Percentiles rank a stretch among this genome's conserved stretches.
Conservation (phyloP, 2,888 invertebrate species). For the Tolmerus cingulatus region DNA sequence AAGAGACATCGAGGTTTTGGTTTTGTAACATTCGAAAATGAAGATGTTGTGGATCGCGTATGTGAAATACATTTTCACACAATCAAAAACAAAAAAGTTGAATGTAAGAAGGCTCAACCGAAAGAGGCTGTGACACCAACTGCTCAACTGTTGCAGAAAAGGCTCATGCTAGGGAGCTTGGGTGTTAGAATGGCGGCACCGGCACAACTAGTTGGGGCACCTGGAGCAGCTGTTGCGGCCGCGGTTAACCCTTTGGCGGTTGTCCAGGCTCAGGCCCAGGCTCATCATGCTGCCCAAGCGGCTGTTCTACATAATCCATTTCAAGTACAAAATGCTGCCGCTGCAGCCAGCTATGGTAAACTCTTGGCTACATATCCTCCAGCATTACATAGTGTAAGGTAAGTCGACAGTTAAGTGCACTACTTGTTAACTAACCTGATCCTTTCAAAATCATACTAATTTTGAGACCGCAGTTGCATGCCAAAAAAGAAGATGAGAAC, state of each 20-base stretch:
- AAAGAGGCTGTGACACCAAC: constrained; percentile 85
- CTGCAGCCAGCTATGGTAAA: constrained; percentile 73
- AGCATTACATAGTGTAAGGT: constrained; percentile 63
- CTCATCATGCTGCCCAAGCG: constrained; percentile 54
- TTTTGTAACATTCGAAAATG: constrained; percentile 90
- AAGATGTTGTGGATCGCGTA: constrained; percentile 90
- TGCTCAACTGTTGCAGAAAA: constrained; percentile 72
- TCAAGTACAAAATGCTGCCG: constrained; percentile 68
- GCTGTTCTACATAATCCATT: constrained; percentile 65
- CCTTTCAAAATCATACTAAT: background rate
- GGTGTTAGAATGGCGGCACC: constrained; percentile 74
- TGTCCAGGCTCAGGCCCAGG: constrained; percentile 34
- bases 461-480: background rate
- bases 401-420: constrained; percentile 45
- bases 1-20: constrained; percentile 91
- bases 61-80: constrained; percentile 94
- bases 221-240: constrained; percentile 63
- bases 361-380: constrained; percentile 71
- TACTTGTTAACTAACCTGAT: background rate
- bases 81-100: constrained; percentile 89
- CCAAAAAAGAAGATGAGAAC: background rate
- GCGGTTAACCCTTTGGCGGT: constrained; percentile 64
- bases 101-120: constrained; percentile 92
- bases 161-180: constrained; percentile 75
- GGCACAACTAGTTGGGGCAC: constrained; percentile 59